These are phyloP conservation scores for Pipistrellus kuhlii DNA, from an alignment of 2,797 vertebrate species.

Conservation along the genomic window DNA sequence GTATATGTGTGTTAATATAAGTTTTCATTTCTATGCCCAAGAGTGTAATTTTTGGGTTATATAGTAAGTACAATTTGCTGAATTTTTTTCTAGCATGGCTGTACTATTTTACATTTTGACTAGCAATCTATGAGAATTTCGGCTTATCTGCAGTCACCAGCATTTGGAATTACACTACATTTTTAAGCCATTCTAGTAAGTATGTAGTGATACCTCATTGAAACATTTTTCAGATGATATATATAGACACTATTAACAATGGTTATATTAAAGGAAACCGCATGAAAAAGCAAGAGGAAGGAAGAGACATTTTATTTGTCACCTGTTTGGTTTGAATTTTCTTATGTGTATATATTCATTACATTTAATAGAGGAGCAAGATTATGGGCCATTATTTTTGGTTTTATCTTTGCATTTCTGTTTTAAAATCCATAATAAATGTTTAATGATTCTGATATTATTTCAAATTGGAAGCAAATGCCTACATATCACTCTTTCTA, in stretches of 20 bases:
- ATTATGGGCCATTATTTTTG: not conserved
- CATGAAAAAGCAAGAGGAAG: not conserved
- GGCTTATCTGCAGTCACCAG: not conserved
- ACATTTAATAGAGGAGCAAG: not conserved
- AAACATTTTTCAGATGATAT: not conserved
- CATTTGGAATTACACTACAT: not conserved
- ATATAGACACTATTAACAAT: not conserved
- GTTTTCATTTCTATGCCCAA: not conserved
- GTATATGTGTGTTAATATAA: not conserved
- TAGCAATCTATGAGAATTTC: not conserved
- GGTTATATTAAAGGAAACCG: not conserved
- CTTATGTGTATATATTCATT: not conserved
- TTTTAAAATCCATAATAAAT: constrained; percentile 31
- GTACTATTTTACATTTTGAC: not conserved
- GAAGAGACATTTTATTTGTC: not conserved
- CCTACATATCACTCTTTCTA: not conserved
- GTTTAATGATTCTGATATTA: not conserved
- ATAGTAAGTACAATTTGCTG: not conserved
- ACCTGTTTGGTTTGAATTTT: not conserved
- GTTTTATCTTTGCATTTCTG: constrained; percentile 38
- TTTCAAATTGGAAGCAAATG: not conserved
- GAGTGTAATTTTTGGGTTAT: not conserved
- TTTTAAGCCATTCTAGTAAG: not conserved
- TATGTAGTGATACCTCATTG: not conserved
- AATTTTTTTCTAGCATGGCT: not conserved